These are phyloP conservation scores for Acanthosepion pharaonis DNA, from an alignment of 2,888 invertebrate genomes.

Conservation along the genomic window DNA sequence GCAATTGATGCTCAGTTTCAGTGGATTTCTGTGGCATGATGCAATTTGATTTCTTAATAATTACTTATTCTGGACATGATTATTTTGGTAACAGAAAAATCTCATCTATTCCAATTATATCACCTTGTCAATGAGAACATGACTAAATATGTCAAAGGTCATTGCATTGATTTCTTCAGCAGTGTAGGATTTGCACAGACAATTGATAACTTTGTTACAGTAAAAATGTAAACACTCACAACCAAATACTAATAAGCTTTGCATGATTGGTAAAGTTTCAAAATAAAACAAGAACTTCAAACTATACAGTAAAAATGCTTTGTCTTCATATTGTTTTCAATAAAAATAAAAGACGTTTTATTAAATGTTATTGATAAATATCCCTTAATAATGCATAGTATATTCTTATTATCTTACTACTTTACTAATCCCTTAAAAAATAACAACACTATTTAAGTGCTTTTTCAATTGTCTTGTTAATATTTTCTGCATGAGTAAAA, in stretches of 20 bases:
- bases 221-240: background rate
- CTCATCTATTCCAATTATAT: background rate
- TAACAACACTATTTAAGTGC: too few species aligned
- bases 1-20: background rate
- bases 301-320: background rate
- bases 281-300: background rate
- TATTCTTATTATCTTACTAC: too few species aligned
- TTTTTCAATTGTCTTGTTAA: too few species aligned
- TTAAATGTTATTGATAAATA: too few species aligned
- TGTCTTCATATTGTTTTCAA: too few species aligned
- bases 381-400: too few species aligned
- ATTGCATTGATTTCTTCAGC: background rate
- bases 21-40: background rate
- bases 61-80: background rate
- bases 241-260: background rate
- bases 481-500: too few species aligned
- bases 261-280: slow-evolving; percentile 1
- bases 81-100: background rate
- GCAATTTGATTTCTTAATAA: background rate
- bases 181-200: background rate
- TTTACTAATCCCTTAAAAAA: too few species aligned
- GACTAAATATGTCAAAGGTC: background rate
- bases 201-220: background rate
- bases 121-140: background rate
- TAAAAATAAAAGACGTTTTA: too few species aligned